These are phyloP conservation scores for Tenebrio molitor DNA, from an alignment of 1,140 invertebrate species.

Conservation along the genomic window DNA sequence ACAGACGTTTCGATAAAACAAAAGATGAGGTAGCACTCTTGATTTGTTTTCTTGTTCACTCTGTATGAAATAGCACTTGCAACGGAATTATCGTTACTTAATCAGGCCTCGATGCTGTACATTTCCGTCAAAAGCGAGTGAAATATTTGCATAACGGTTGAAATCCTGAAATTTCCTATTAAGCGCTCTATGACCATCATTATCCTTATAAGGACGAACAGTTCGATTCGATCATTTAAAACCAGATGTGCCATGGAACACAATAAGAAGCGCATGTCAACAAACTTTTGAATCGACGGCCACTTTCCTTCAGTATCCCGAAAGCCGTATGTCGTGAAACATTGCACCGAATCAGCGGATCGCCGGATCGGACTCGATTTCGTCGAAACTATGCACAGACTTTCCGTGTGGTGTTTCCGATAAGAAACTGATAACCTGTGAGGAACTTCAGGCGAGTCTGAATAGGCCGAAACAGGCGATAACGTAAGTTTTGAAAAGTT, in stretches of 20 bases:
- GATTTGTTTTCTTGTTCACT: too few relatives aligned
- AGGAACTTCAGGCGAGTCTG: too few relatives aligned
- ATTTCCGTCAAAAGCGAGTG: too few relatives aligned
- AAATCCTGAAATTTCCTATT: slow-evolving; percentile 6
- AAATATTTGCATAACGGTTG: too few relatives aligned
- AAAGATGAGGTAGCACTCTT: too few relatives aligned
- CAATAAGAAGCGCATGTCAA: slow-evolving; percentile 42
- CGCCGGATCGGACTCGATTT: background rate
- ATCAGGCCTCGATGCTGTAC: too few relatives aligned
- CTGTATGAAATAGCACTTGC: too few relatives aligned
- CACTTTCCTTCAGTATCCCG: slow-evolving; percentile 43
- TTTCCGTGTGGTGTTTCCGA: slow-evolving; percentile 3
- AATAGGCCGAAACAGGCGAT: too few relatives aligned
- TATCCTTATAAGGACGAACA: background rate
- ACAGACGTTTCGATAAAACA: too few relatives aligned
- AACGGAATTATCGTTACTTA: too few relatives aligned
- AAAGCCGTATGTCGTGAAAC: slow-evolving; percentile 19
- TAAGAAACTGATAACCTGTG: slow-evolving; percentile 19
- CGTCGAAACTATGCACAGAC: background rate
- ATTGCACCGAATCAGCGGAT: slow-evolving; percentile 1
- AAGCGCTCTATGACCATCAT: too few relatives aligned
- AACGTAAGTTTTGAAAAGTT: background rate
- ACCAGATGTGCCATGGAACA: background rate
- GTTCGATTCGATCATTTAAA: background rate
- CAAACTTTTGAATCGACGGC: slow-evolving; percentile 38